Evolutionary conservation across 2,888 invertebrate species (phyloP).

Genomic region (Tetropium fuscum): DNA sequence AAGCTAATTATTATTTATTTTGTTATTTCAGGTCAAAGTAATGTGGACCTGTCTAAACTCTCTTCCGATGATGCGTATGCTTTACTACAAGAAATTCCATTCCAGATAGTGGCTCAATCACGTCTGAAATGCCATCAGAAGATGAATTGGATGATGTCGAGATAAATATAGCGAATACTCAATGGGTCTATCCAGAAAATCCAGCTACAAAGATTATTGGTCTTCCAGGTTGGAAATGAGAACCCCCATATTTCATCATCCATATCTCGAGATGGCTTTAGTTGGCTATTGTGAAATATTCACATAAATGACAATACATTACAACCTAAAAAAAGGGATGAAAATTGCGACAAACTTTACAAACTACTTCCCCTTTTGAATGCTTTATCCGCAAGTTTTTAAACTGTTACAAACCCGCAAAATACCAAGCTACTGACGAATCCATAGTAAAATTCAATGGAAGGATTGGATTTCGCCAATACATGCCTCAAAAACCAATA

Average conservation of each 20-base stretch:
- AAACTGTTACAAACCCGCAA: constrained; percentile 15
- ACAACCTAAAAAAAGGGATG: constrained; percentile 7
- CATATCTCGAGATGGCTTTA: background rate
- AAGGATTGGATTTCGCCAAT: constrained; percentile 7
- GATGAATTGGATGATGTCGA: too few relatives aligned
- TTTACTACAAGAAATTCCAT: too few relatives aligned
- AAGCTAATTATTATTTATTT: too few relatives aligned
- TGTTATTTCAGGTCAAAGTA: too few relatives aligned
- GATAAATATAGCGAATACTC: too few relatives aligned
- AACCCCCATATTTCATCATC: constrained; percentile 1
- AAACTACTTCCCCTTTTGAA: constrained; percentile 15
- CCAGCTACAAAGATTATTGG: constrained; percentile 4
- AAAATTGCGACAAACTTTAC: constrained; percentile 13
- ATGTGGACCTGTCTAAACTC: too few relatives aligned
- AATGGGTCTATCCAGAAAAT: constrained; percentile 3
- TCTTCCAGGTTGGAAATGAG: background rate
- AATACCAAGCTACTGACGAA: constrained; percentile 11
- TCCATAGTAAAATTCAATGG: constrained; percentile 11
- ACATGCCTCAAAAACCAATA: constrained; percentile 13
- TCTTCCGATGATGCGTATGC: too few relatives aligned
- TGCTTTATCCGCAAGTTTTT: background rate
- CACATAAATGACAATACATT: constrained; percentile 17
- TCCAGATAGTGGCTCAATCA: too few relatives aligned
- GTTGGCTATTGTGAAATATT: background rate
- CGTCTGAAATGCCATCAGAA: too few relatives aligned